phyloP scores from a whole-genome alignment of 2,113 vertebrate species.

The Ornithorhynchus anatinus region DNA sequence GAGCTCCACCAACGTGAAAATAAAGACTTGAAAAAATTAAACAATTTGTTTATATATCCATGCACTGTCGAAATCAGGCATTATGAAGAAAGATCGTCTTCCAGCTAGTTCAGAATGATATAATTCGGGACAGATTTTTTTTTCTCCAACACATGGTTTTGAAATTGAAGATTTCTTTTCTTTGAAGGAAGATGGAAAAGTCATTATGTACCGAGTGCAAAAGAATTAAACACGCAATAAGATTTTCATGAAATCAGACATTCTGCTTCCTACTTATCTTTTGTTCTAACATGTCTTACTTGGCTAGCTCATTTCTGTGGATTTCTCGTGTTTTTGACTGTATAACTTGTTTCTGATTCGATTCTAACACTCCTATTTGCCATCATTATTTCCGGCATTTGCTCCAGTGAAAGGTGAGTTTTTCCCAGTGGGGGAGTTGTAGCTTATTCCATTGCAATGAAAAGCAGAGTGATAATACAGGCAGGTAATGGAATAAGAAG shows the following conservation, averaged over 20 bases:
- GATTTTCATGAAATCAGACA: constrained; percentile 22
- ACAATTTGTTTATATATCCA: constrained; percentile 27
- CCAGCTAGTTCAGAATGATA: constrained; percentile 28
- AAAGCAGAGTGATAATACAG: too few species aligned
- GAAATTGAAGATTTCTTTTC: constrained; percentile 56
- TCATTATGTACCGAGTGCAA: constrained; percentile 39
- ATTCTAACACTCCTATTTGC: background rate
- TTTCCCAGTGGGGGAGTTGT: background rate
- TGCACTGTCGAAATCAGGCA: constrained; percentile 21
- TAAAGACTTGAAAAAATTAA: constrained; percentile 27
- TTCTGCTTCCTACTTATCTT: constrained; percentile 21
- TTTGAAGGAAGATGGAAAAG: constrained; percentile 64
- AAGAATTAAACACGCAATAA: constrained; percentile 41
- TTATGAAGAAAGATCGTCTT: background rate
- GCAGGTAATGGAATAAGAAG: too few species aligned
- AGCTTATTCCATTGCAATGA: too few species aligned
- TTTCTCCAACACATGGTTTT: constrained; percentile 33
- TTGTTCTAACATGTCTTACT: constrained; percentile 17
- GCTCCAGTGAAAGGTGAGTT: background rate
- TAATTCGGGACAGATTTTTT: constrained; percentile 50
- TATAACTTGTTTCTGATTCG: background rate
- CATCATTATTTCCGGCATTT: constrained; percentile 14
- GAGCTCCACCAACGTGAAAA: constrained; percentile 20
- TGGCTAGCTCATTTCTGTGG: background rate
- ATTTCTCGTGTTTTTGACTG: background rate